These are phyloP conservation scores for Eupithecia tripunctaria DNA, from an alignment of 2,888 invertebrate genomes.

Conservation along the genomic window DNA sequence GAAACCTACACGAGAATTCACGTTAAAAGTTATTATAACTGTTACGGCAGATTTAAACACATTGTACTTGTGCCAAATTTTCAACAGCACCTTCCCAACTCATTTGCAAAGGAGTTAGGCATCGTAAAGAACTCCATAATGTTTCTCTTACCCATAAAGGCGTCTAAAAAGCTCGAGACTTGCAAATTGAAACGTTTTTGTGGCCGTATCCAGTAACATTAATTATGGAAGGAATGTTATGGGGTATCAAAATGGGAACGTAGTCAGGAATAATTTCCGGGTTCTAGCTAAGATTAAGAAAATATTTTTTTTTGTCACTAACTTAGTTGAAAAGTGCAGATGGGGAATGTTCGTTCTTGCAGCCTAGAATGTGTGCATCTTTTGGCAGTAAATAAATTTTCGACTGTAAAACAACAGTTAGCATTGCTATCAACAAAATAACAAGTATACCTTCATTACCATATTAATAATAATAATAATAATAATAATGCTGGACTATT, in stretches of 20 bases:
- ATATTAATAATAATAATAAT: too few species aligned
- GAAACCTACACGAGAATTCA: slow-evolving; percentile 10
- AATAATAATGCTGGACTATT: too few species aligned
- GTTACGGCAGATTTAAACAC: slow-evolving; percentile 19
- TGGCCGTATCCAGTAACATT: slow-evolving; percentile 30
- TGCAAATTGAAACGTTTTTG: slow-evolving; percentile 37
- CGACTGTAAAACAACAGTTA: too few species aligned
- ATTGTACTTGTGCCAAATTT: slow-evolving; percentile 17
- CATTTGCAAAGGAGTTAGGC: slow-evolving; percentile 18
- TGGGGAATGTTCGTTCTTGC: background rate
- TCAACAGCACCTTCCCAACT: slow-evolving; percentile 17
- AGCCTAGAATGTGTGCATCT: too few species aligned
- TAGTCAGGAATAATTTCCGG: slow-evolving; percentile 7
- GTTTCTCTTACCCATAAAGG: slow-evolving; percentile 19
- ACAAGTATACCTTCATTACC: too few species aligned
- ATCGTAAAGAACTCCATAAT: slow-evolving; percentile 25
- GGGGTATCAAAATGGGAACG: slow-evolving; percentile 11
- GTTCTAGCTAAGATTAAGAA: background rate
- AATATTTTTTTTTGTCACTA: background rate
- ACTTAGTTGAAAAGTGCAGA: background rate
- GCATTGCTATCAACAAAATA: too few species aligned
- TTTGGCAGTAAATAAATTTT: too few species aligned
- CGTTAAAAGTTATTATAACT: slow-evolving; percentile 15
- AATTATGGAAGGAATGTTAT: slow-evolving; percentile 32
- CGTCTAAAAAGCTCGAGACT: slow-evolving; percentile 24